A percentile compares a stretch with the other conserved stretches of the same genome.
Evolutionary conservation across 2,113 vertebrate genomes (phyloP).

Genomic region (Sceloporus tristichus): DNA sequence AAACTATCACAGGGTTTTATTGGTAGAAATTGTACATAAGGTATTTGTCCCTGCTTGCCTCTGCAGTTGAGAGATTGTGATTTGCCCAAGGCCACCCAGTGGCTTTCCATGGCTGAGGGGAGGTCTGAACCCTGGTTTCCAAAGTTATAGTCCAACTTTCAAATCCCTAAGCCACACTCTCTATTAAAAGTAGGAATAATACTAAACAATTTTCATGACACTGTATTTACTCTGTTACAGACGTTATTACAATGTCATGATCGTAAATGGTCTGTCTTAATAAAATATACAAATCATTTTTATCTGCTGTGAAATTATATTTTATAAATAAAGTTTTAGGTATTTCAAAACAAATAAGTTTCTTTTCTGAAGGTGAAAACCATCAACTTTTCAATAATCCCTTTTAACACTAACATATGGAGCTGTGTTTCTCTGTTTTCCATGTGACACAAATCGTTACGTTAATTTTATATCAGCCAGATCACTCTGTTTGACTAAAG

Average conservation of each 20-base stretch:
- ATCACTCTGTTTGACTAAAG: slow-evolving; percentile 44
- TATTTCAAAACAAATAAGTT: slow-evolving; percentile 34
- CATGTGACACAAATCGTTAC: slow-evolving; percentile 44
- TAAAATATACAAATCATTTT: not conserved
- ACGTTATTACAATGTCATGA: not conserved
- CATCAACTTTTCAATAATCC: slow-evolving; percentile 20
- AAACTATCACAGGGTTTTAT: no score
- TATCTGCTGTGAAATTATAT: not conserved
- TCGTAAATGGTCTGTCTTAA: slow-evolving; percentile 10
- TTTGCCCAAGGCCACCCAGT: no score
- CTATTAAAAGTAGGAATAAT: not conserved
- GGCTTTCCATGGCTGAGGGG: no score
- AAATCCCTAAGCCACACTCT: no score
- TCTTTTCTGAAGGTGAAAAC: slow-evolving; percentile 20
- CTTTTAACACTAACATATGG: slow-evolving; percentile 18
- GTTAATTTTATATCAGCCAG: slow-evolving; percentile 45
- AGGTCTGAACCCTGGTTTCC: no score
- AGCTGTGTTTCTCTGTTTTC: slow-evolving; percentile 49
- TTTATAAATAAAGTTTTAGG: not conserved
- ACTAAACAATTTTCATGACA: not conserved
- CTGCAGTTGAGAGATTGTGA: no score
- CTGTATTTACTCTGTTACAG: not conserved
- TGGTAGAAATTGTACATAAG: no score
- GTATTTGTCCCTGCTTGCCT: no score
- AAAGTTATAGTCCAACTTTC: no score